Base-by-base conservation (phyloP, 2,797 vertebrate species). In the Synaphobranchus kaupii region DNA sequence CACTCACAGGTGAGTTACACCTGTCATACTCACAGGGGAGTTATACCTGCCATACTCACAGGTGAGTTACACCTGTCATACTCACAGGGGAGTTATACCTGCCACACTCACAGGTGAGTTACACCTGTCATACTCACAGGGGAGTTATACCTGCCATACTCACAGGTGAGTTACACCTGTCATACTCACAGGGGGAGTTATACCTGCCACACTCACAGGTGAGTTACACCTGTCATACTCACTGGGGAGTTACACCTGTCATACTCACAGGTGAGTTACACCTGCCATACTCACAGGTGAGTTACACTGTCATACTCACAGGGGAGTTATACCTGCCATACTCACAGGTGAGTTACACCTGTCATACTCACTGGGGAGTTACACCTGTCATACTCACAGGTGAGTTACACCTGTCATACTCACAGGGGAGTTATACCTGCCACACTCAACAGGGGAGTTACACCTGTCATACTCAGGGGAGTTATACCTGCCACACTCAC, bases 21-120 rank as follows among this genome's bases (percentile, higher is more conserved):
- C n/a, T n/a, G n/a, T n/a, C n/a, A n/a, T n/a, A n/a, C n/a, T n/a
- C n/a, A n/a, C n/a, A n/a, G n/a, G n/a, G n/a, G n/a, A n/a, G n/a
- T n/a, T n/a, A n/a, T n/a, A 97, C 90, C 95, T 99, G 83, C 91
- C 99, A 85, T 97, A 98, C 85, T 96, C 98, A 0, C 98, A 98
- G 97, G 98, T 98, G 89, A 58, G 52, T n/a, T 63, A 28, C 25
- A 63, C 3, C 95, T 99, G 83, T 91, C 98, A 85, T 97, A 98
- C 85, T 96, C 98, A 0, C 98, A 98, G 97, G 98, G 98, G 88
- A 58, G 52, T 34, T 85, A 54, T 39, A 63, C 12, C 95, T 99
- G 83, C 91, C 98, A 85, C 97, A 98, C 85, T 96, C 98, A 0
- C 98, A 98, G 97, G 98, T 98, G 89, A 58, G 52, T 34, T 63